Percentiles rank a stretch among this genome's conserved stretches.
Conservation (phyloP, 2,113 vertebrate genomes). For the Danio rerio region DNA sequence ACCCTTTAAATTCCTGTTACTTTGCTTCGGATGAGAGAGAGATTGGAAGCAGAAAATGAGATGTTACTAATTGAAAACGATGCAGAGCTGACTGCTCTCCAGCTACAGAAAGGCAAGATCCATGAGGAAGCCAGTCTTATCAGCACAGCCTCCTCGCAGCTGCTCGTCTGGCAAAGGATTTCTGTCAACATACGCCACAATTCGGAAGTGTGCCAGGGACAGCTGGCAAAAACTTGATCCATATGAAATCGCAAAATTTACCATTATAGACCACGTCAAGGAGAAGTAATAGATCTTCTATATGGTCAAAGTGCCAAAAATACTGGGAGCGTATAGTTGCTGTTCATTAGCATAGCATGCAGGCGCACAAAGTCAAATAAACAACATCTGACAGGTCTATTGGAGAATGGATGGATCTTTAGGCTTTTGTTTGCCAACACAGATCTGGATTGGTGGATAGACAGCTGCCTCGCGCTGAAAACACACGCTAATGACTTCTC, state of each 20-base stretch:
- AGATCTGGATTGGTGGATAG: slow-evolving; percentile 6
- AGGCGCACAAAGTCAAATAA: slow-evolving; percentile 16
- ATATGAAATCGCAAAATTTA: not conserved
- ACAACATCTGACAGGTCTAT: slow-evolving; percentile 47
- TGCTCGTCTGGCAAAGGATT: slow-evolving; percentile 33
- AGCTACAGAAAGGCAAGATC: slow-evolving; percentile 9
- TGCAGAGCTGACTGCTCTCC: slow-evolving; percentile 15
- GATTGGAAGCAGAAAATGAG: slow-evolving; percentile 21
- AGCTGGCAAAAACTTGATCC: slow-evolving; percentile 27
- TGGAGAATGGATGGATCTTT: not conserved
- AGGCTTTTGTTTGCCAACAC: slow-evolving; percentile 27
- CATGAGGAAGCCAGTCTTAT: slow-evolving; percentile 35
- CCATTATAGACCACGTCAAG: not conserved
- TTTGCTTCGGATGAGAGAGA: not conserved
- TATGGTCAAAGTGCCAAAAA: not conserved
- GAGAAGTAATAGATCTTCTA: not conserved
- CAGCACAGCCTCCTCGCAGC: slow-evolving; percentile 19
- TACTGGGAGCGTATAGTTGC: slow-evolving; percentile 10
- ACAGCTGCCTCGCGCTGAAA: slow-evolving; percentile 36
- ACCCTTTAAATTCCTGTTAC: not conserved
- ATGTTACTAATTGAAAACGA: slow-evolving; percentile 43
- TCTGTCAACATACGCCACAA: slow-evolving; percentile 21
- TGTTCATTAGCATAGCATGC: slow-evolving; percentile 39
- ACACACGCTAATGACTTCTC: not conserved
- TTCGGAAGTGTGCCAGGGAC: slow-evolving; percentile 20